Evolutionary conservation across 2,113 vertebrate genomes (phyloP).

Genomic region (Ctenomys sociabilis): DNA sequence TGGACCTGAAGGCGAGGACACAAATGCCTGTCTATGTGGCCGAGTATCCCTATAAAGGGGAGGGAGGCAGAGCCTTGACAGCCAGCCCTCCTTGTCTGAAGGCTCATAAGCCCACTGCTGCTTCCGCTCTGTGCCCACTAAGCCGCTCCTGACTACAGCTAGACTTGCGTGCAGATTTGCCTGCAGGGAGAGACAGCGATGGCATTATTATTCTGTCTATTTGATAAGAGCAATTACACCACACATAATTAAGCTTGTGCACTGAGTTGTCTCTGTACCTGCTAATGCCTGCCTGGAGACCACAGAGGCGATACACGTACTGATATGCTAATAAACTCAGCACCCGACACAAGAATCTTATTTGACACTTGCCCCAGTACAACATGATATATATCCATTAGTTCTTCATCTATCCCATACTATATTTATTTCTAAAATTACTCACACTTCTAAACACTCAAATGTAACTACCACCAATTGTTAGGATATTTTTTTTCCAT

Average conservation of each 20-base stretch:
- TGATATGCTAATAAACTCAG: conserved; percentile 1
- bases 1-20: background rate
- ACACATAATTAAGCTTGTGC: conserved; percentile 31
- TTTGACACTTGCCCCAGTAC: conserved; percentile 15
- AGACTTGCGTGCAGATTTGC: background rate
- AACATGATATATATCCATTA: background rate
- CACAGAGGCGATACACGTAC: background rate
- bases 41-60: background rate
- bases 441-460: conserved; percentile 14
- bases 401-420: conserved; percentile 34
- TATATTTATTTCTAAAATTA: conserved; percentile 60
- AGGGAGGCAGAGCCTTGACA: background rate
- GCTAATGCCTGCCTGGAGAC: background rate
- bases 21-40: background rate
- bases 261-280: background rate
- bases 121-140: background rate
- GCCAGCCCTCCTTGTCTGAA: background rate
- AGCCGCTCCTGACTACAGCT: conserved; percentile 18
- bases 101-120: background rate
- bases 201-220: conserved; percentile 30
- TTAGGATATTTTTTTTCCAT: conserved; percentile 26
- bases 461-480: conserved; percentile 43
- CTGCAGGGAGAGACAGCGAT: background rate
- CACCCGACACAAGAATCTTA: background rate
- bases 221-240: conserved; percentile 47